These are phyloP conservation scores for Aphelenchoides fujianensis DNA, from an alignment of 1,140 invertebrate species.

Conservation along the genomic window DNA sequence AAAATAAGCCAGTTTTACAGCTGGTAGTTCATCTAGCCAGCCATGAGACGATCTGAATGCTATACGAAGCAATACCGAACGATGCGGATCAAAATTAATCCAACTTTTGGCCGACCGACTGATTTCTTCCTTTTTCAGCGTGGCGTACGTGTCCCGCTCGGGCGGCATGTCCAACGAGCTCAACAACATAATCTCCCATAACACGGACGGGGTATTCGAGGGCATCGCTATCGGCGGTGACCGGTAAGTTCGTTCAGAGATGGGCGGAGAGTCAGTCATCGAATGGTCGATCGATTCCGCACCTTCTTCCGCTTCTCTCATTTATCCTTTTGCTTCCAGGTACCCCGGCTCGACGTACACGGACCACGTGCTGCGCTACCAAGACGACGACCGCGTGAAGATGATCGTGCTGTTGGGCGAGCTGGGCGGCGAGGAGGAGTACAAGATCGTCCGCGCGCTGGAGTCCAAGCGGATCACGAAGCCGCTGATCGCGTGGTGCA, in stretches of 20 bases:
- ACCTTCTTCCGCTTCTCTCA: constrained; percentile 6
- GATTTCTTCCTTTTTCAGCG: constrained; percentile 65
- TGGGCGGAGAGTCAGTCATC: not conserved
- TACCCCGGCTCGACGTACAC: constrained; percentile 98
- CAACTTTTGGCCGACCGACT: not conserved
- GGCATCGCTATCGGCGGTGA: constrained; percentile 99
- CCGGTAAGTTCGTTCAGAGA: no score
- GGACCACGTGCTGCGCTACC: constrained; percentile 87
- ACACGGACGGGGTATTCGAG: constrained; percentile 93
- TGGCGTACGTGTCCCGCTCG: constrained; percentile 94
- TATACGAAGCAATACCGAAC: no score
- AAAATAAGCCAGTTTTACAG: no score
- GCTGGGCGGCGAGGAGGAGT: constrained; percentile 98
- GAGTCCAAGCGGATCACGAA: constrained; percentile 80
- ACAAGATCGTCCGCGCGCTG: constrained; percentile 87
- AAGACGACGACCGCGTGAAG: constrained; percentile 75
- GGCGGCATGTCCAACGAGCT: constrained; percentile 99
- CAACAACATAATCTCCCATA: constrained; percentile 95
- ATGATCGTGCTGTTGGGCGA: constrained; percentile 93
- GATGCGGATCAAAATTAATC: no score
- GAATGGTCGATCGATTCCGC: no score
- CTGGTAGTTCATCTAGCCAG: no score
- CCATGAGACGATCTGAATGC: no score
- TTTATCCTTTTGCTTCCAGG: no score
- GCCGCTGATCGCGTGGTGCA: constrained; percentile 95